Percentiles rank a stretch among this genome's conserved stretches.
Evolutionary conservation across 2,888 invertebrate genomes (phyloP).

Genomic region (Rhorus exstirpatorius): DNA sequence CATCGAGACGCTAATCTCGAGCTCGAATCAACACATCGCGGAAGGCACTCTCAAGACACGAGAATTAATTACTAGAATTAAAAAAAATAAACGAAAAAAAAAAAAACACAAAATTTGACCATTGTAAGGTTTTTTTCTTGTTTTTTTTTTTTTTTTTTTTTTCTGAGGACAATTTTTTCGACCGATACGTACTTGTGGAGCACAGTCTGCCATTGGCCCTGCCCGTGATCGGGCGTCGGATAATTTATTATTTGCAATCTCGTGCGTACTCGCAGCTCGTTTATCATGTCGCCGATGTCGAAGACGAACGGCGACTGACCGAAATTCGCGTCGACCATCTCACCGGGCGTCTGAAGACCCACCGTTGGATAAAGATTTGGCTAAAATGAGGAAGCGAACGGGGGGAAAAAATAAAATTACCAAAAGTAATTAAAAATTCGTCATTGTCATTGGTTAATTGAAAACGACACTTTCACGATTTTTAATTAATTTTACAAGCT

Average conservation of each 20-base stretch:
- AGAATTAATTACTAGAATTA: slow-evolving; percentile 13
- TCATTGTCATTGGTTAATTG: too few relatives aligned
- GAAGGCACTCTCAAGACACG: not conserved
- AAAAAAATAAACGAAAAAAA: not conserved
- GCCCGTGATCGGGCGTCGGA: slow-evolving; percentile 92
- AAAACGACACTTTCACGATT: too few relatives aligned
- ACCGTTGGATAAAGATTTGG: slow-evolving; percentile 99
- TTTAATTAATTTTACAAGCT: too few relatives aligned
- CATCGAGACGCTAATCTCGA: not conserved
- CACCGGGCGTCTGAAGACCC: slow-evolving; percentile 99
- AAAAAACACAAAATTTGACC: not conserved
- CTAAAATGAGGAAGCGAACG: slow-evolving; percentile 87
- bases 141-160: slow-evolving; percentile 4
- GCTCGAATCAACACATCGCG: not conserved
- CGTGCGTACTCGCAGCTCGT: slow-evolving; percentile 94
- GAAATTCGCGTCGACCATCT: slow-evolving; percentile 99
- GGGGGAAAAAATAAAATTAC: too few relatives aligned
- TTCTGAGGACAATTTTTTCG: not conserved
- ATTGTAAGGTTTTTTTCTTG: not conserved
- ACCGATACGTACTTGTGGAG: slow-evolving; percentile 92
- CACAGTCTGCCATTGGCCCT: slow-evolving; percentile 97
- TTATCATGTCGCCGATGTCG: slow-evolving; percentile 98
- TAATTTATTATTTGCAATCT: slow-evolving; percentile 94
- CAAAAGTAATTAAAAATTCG: too few relatives aligned
- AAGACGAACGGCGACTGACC: slow-evolving; percentile 99